Evolutionary conservation across 2,888 invertebrate species (phyloP).

Genomic region (Panzeria rudis): DNA sequence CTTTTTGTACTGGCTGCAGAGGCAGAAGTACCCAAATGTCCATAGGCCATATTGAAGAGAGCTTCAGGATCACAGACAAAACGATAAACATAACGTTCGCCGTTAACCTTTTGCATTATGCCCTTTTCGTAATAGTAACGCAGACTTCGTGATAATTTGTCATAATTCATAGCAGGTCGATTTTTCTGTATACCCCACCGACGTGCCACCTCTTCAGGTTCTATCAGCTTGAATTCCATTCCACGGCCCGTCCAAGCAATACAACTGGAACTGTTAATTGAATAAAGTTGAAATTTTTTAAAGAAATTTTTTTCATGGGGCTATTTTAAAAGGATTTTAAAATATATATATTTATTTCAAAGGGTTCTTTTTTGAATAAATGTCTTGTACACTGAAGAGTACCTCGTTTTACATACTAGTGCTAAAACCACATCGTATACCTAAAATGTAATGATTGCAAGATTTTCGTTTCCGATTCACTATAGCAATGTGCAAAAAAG

Average conservation of each 20-base stretch:
- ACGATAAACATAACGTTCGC: constrained; percentile 97
- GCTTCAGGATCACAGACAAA: constrained; percentile 98
- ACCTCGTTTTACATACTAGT: too few relatives aligned
- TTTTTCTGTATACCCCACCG: constrained; percentile 99
- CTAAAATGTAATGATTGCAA: too few relatives aligned
- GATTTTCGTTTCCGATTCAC: too few relatives aligned
- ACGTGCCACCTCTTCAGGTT: constrained; percentile 97
- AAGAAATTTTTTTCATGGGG: background rate
- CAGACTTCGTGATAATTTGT: constrained; percentile 95
- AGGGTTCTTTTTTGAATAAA: too few relatives aligned
- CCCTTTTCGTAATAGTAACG: constrained; percentile 99
- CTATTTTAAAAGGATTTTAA: too few relatives aligned
- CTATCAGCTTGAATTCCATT: constrained; percentile 97
- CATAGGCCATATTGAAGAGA: constrained; percentile 92
- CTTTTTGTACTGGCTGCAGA: constrained; percentile 47
- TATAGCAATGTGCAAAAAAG: too few relatives aligned
- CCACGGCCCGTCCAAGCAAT: constrained; percentile 98
- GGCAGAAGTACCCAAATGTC: constrained; percentile 76
- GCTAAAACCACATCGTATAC: too few relatives aligned
- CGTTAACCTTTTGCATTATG: constrained; percentile 99
- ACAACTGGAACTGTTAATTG: constrained; percentile 87
- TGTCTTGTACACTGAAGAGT: too few relatives aligned
- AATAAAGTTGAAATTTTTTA: constrained; percentile 5
- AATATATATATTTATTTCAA: too few relatives aligned
- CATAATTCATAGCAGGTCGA: constrained; percentile 98